phyloP scores from a whole-genome alignment of 2,888 invertebrate genomes.

The Metellina segmentata region DNA sequence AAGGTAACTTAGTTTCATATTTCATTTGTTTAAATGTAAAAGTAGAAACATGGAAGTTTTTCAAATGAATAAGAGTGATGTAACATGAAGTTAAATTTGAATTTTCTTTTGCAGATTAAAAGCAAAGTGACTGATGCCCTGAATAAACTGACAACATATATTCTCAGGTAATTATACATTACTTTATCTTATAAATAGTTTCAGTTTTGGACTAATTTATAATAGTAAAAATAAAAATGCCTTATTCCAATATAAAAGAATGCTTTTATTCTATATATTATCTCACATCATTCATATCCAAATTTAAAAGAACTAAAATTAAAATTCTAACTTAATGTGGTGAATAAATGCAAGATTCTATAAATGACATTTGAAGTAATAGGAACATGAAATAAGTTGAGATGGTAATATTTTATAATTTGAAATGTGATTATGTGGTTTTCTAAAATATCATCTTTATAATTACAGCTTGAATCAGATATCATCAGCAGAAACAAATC shows the following conservation, averaged over 20 bases:
- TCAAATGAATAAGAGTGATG: background rate
- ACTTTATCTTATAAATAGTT: too few relatives aligned
- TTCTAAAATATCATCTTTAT: background rate
- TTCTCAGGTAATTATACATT: conserved; percentile 52
- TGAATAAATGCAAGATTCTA: too few relatives aligned
- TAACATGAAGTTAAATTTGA: background rate
- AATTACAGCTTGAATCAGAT: conserved; percentile 60
- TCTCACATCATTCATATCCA: too few relatives aligned
- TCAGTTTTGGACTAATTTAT: background rate
- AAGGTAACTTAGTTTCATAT: conserved; percentile 49
- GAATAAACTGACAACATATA: conserved; percentile 67
- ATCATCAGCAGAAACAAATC: conserved; percentile 42
- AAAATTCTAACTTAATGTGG: too few relatives aligned
- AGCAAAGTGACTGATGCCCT: conserved; percentile 66
- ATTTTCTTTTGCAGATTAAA: conserved; percentile 54
- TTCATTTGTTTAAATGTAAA: background rate
- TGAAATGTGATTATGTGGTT: background rate
- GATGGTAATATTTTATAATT: too few relatives aligned
- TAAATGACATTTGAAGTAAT: too few relatives aligned
- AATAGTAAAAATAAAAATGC: background rate
- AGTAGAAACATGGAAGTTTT: background rate
- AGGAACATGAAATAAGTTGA: too few relatives aligned
- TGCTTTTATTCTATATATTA: background rate
- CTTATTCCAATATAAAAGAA: too few relatives aligned
- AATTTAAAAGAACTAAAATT: too few relatives aligned